Percentiles rank a stretch among this genome's conserved stretches.
These are phyloP conservation scores for Trissolcus brochymenae DNA, from an alignment of 2,888 invertebrate species.

Conservation along the genomic window DNA sequence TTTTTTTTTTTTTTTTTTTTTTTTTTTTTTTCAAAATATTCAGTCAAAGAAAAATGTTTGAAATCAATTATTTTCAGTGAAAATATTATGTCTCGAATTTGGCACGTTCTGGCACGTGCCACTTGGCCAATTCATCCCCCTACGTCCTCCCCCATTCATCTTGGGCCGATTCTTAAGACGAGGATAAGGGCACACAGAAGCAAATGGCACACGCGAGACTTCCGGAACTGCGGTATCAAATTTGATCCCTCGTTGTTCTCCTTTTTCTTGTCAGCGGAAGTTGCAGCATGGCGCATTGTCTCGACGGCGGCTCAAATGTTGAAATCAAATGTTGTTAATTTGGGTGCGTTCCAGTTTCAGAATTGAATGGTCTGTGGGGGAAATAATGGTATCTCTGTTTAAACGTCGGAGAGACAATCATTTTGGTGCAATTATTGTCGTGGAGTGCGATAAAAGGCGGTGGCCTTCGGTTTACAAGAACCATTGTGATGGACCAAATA, in stretches of 20 bases:
- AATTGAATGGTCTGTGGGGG: not conserved
- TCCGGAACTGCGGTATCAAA: conserved; percentile 71
- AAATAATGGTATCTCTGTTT: conserved; percentile 38
- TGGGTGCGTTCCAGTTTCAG: not conserved
- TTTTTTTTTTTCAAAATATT: too few relatives aligned
- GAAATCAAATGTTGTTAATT: too few relatives aligned
- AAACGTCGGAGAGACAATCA: conserved; percentile 44
- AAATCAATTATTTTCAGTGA: too few relatives aligned
- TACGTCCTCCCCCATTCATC: conserved; percentile 69
- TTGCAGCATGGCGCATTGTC: conserved; percentile 23
- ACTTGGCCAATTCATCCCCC: conserved; percentile 66
- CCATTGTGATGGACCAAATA: conserved; percentile 61
- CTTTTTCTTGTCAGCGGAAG: conserved; percentile 68
- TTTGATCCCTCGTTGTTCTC: conserved; percentile 66
- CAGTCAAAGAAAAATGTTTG: too few relatives aligned
- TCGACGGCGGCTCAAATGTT: conserved; percentile 38
- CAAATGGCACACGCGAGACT: conserved; percentile 75
- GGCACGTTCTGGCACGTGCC: conserved; percentile 73
- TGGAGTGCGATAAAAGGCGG: conserved; percentile 59
- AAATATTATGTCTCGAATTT: too few relatives aligned
- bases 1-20: too few relatives aligned
- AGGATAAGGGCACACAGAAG: conserved; percentile 66
- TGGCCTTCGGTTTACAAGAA: conserved; percentile 60
- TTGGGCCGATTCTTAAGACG: conserved; percentile 68
- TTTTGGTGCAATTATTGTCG: conserved; percentile 56